Conservation (phyloP, 2,113 vertebrate genomes). For the Saguinus midas region DNA sequence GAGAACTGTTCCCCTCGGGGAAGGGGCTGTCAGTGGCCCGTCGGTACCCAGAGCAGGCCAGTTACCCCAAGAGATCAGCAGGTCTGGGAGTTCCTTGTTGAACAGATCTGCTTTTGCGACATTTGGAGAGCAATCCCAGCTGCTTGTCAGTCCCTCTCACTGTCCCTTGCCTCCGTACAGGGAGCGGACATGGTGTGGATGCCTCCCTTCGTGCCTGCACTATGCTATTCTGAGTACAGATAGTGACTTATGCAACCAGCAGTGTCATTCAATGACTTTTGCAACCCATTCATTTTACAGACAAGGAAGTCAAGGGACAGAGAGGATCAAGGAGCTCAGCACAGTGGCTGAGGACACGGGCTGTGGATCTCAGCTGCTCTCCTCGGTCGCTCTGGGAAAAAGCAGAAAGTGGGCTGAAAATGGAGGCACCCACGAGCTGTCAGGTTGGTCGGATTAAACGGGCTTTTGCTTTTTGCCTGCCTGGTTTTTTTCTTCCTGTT, state of each 20-base stretch:
- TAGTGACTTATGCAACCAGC: rapidly evolving
- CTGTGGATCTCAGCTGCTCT: rapidly evolving
- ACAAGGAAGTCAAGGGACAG: not conserved
- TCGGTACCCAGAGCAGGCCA: not conserved
- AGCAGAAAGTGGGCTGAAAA: not conserved
- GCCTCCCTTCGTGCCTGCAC: no score
- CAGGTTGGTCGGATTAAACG: rapidly evolving
- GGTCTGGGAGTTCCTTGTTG: not conserved
- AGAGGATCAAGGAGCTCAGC: rapidly evolving
- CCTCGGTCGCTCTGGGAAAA: not conserved
- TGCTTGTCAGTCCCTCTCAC: rapidly evolving
- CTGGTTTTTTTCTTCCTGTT: not conserved
- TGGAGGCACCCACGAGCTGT: not conserved
- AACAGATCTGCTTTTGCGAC: not conserved
- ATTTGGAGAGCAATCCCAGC: rapidly evolving
- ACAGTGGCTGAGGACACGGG: rapidly evolving
- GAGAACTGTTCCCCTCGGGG: rapidly evolving
- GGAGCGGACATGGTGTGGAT: rapidly evolving
- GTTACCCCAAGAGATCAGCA: rapidly evolving
- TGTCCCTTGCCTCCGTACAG: not conserved
- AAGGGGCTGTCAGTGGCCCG: rapidly evolving
- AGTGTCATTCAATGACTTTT: rapidly evolving
- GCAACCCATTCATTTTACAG: not conserved
- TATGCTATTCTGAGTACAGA: not conserved
- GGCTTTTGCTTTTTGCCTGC: not conserved